Evolutionary conservation across 1,140 invertebrate species (phyloP).

Genomic region (Trachelipus rathkii): DNA sequence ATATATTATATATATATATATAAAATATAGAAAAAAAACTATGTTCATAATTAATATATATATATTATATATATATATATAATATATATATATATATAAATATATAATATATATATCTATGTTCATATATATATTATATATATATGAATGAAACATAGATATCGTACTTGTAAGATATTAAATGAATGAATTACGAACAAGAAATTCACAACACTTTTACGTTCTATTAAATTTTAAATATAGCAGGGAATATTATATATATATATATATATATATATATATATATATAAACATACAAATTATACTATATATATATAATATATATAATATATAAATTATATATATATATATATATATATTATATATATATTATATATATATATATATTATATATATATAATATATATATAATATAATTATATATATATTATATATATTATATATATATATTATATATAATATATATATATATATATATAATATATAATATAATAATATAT

Average conservation of each 20-base stretch:
- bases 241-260: neutral
- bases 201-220: too few species aligned
- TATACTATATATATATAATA: constrained; percentile 6
- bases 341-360: constrained; percentile 15
- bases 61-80: too few species aligned
- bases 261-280: constrained; percentile 2
- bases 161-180: too few species aligned
- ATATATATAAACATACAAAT: neutral
- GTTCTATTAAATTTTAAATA: too few species aligned
- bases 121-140: too few species aligned
- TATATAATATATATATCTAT: too few species aligned
- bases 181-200: too few species aligned
- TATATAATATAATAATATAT: neutral
- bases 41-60: too few species aligned
- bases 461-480: constrained; percentile 12
- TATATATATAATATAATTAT: neutral
- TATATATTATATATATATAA: neutral
- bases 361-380: constrained; percentile 6
- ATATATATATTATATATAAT: neutral
- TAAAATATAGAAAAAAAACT: too few species aligned
- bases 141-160: too few species aligned
- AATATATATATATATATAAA: too few species aligned
- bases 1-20: too few species aligned
- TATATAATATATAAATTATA: neutral
- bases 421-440: neutral